phyloP scores from a whole-genome alignment of 2,797 vertebrate species.

The Catharus ustulatus region DNA sequence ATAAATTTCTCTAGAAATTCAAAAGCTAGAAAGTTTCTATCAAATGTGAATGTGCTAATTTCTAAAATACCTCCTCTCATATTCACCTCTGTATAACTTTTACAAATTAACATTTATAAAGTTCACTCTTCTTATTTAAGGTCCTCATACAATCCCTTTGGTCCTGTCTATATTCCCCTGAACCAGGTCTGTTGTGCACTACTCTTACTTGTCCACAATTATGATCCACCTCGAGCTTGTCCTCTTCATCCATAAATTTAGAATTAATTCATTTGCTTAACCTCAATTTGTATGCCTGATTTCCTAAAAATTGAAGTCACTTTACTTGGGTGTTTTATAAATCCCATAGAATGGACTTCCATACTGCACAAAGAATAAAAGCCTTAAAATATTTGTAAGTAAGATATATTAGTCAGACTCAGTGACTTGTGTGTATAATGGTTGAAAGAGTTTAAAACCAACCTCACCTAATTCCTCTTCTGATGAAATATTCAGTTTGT shows the following conservation, averaged over 20 bases:
- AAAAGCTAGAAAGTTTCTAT: neutral
- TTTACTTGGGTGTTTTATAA: neutral
- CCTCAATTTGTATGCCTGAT: neutral
- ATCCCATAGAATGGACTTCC: neutral
- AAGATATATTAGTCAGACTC: neutral
- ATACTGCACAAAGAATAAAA: neutral
- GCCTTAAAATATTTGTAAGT: neutral
- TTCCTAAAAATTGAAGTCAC: neutral
- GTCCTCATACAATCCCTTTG: neutral
- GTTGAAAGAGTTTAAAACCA: neutral
- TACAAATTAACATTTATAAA: neutral
- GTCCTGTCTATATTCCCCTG: accelerated
- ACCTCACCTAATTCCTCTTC: accelerated
- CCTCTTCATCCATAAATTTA: neutral
- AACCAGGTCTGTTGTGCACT: neutral
- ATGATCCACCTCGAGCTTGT: neutral
- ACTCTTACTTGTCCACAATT: neutral
- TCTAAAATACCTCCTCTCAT: neutral
- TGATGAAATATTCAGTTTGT: neutral
- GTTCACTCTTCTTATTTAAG: neutral
- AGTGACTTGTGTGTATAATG: neutral
- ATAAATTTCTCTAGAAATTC: neutral
- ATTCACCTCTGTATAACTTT: neutral
- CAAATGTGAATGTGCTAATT: neutral
- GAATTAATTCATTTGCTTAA: neutral